A percentile compares a stretch with the other conserved stretches of the same genome.
phyloP scores from a whole-genome alignment of 2,797 vertebrate genomes.

The Aeoliscus strigatus region DNA sequence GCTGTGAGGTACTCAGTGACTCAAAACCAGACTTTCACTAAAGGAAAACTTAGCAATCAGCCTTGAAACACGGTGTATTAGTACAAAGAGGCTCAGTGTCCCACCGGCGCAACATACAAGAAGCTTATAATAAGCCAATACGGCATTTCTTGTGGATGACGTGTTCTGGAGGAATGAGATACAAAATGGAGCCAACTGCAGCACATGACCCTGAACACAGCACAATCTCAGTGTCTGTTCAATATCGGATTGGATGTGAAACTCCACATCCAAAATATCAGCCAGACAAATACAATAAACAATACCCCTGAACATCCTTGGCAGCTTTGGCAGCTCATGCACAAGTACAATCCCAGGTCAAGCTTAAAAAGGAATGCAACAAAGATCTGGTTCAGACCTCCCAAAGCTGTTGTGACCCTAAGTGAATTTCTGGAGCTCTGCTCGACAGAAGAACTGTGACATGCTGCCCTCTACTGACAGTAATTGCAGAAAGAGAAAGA shows the following conservation, averaged over 20 bases:
- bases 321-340: no score
- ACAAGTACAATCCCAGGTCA: not conserved
- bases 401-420: not conserved
- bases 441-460: constrained; percentile 3
- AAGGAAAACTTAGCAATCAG: constrained; percentile 17
- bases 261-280: no score
- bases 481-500: not conserved
- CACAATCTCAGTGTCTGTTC: not conserved
- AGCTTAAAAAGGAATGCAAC: no score
- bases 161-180: constrained; percentile 23
- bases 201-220: constrained; percentile 5
- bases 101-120: constrained; percentile 29
- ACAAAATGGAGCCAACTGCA: constrained; percentile 12
- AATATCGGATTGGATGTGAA: not conserved
- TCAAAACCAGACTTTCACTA: constrained; percentile 13
- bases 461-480: constrained; percentile 49
- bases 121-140: constrained; percentile 49
- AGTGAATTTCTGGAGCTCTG: not conserved
- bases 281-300: no score
- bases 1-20: not conserved
- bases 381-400: no score
- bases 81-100: constrained; percentile 10
- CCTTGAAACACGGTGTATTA: constrained; percentile 3
- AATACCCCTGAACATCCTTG: no score
- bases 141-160: constrained; percentile 34